A percentile compares a stretch with the other conserved stretches of the same genome.
phyloP scores from a whole-genome alignment of 1,140 invertebrate genomes.

The Magallana ariakensis region DNA sequence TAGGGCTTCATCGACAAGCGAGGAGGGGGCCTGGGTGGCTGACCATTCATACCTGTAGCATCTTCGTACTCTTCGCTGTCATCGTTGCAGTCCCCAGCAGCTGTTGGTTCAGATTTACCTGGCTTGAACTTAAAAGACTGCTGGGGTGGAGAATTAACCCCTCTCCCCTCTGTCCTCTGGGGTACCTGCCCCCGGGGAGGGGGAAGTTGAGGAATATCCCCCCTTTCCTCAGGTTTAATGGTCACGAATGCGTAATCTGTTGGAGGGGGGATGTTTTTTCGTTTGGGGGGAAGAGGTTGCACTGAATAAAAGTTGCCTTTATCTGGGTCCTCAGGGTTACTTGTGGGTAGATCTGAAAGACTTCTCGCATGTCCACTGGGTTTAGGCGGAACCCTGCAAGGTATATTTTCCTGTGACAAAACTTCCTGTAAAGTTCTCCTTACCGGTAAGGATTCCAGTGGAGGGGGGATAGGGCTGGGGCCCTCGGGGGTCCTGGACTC shows the following conservation, averaged over 20 bases:
- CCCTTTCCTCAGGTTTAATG: neutral
- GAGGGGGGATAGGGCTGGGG: neutral
- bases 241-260: constrained; percentile 36
- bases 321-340: neutral
- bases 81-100: neutral
- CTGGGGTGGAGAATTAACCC: constrained; percentile 43
- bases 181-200: constrained; percentile 7
- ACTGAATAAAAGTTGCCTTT: constrained; percentile 24
- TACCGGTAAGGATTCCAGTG: neutral
- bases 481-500: neutral
- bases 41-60: constrained; percentile 28
- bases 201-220: neutral
- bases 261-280: constrained; percentile 8
- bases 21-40: constrained; percentile 33
- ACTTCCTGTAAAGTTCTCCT: neutral
- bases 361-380: neutral
- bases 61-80: constrained; percentile 49
- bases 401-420: neutral
- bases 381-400: neutral
- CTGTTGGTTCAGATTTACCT: no score
- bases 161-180: neutral
- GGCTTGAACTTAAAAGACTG: constrained; percentile 47
- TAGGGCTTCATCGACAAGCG: neutral
- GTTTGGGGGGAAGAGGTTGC: constrained; percentile 11
- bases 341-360: neutral